Evolutionary conservation across 2,113 vertebrate species (phyloP), one percentile per base, ranked within the genome.

Genomic region (Mormoops blainvillei): DNA sequence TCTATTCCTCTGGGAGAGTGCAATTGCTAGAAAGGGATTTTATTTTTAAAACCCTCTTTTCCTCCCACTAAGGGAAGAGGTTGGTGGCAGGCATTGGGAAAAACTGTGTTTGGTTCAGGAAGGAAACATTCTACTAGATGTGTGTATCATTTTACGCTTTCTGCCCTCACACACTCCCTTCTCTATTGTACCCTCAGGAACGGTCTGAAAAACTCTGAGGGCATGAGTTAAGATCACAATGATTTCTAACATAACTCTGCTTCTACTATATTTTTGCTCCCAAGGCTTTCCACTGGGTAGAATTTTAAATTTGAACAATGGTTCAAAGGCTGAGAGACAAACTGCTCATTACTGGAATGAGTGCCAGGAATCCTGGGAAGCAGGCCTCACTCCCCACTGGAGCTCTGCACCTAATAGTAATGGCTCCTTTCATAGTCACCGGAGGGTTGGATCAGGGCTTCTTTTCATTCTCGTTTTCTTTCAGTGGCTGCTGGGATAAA

Each of bases 401-500:
- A 91, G 92, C 54, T 68, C 87, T 43, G 87, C 45, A 91, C 91
- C 89, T 96, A 93, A 38, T 56, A 82, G 90, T 63, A 88, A 92
- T 22, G 78, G 91, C 67, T 85, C 26, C 96, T 92, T 95, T 97
- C 85, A 97, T 71, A 83, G 94, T 74, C 94, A n/a, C 2, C 2
- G 84, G 94, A 97, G 91, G 93, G 87, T 78, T 85, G 94, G 81
- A 67, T 91, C 94, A 33, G 78, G 76, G 19, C 81, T 97, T 89
- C 95, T 92, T 97, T 97, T 97, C 84, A 95, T 97, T 95, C 92
- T 71, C 15, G 7, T 94, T 77, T 89, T 89, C 95, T 85, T 97
- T 92, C 87, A 94, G 63, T 58, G 89, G 95, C 96, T 96, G 94
- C 97, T 97, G 97, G 78, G 97, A 97, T 97, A 70, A 98, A 97